These are phyloP conservation scores for Hypsopygia costalis DNA, from an alignment of 2,888 invertebrate genomes.

Conservation along the genomic window DNA sequence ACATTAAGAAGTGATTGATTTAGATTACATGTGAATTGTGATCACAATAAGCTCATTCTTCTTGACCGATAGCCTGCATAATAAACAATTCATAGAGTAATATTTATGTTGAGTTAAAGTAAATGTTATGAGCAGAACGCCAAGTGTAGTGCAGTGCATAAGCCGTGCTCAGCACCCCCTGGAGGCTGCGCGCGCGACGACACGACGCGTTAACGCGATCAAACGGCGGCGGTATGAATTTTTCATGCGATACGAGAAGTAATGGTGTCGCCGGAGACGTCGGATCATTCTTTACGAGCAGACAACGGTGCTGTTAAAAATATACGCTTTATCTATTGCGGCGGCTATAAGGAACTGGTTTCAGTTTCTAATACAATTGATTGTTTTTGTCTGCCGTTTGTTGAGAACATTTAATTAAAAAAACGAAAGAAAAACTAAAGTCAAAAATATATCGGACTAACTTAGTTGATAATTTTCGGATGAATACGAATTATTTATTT, in stretches of 20 bases:
- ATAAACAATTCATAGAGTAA: no score
- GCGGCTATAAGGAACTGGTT: conserved; percentile 5
- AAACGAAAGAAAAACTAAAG: no score
- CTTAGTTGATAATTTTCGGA: no score
- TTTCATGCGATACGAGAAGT: conserved; percentile 72
- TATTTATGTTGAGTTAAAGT: conserved; percentile 26
- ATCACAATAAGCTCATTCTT: no score
- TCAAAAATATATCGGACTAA: no score
- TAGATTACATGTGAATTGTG: no score
- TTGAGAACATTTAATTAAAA: no score
- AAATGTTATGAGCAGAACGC: conserved; percentile 33
- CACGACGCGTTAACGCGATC: conserved; percentile 59
- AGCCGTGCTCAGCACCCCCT: conserved; percentile 38
- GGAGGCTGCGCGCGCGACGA: conserved; percentile 53
- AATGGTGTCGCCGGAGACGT: conserved; percentile 68
- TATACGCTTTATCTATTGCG: conserved; percentile 51
- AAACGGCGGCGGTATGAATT: conserved; percentile 67
- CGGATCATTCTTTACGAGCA: conserved; percentile 78
- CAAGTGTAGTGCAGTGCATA: conserved; percentile 20
- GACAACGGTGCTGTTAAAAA: conserved; percentile 68
- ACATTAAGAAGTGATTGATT: no score
- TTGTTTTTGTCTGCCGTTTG: background rate
- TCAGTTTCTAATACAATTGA: background rate
- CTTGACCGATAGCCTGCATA: no score
- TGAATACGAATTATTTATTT: no score